Conservation (phyloP, 1,140 invertebrate species). For the Achatina immaculata region DNA sequence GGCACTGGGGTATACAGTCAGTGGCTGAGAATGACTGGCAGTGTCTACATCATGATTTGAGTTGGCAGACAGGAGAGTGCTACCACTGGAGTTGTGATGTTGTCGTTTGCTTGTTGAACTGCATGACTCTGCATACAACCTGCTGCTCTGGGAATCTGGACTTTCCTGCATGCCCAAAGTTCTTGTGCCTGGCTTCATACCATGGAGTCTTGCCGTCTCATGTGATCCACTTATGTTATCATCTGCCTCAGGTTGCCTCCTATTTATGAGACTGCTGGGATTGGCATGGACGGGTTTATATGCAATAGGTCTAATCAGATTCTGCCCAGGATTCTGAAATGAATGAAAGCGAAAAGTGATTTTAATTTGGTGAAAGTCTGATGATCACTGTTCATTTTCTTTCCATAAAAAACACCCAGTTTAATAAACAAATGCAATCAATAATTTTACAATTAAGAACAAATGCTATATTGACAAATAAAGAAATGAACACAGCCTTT, state of each 20-base stretch:
- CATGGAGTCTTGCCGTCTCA: conserved; percentile 44
- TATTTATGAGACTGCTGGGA: conserved; percentile 41
- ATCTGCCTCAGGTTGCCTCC: conserved; percentile 53
- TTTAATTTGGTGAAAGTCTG: too few relatives aligned
- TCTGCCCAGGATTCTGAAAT: conserved; percentile 73
- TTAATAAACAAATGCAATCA: too few relatives aligned
- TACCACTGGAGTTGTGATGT: neutral
- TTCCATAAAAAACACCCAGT: too few relatives aligned
- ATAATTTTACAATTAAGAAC: too few relatives aligned
- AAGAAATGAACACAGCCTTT: too few relatives aligned
- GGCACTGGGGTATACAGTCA: neutral
- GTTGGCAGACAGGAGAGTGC: too few relatives aligned
- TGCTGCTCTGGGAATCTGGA: conserved; percentile 7
- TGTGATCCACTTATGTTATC: conserved; percentile 55
- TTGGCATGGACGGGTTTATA: conserved; percentile 77
- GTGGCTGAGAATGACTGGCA: neutral
- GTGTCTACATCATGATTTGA: neutral
- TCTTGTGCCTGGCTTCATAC: conserved; percentile 20
- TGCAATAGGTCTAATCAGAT: conserved; percentile 81
- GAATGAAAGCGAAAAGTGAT: too few relatives aligned
- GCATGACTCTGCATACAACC: conserved; percentile 28
- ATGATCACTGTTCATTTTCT: too few relatives aligned
- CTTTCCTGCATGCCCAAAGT: neutral
- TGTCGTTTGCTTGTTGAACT: neutral
- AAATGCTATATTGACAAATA: too few relatives aligned